Evolutionary conservation across 2,113 vertebrate species (phyloP).

Genomic region (Haemorhous mexicanus): DNA sequence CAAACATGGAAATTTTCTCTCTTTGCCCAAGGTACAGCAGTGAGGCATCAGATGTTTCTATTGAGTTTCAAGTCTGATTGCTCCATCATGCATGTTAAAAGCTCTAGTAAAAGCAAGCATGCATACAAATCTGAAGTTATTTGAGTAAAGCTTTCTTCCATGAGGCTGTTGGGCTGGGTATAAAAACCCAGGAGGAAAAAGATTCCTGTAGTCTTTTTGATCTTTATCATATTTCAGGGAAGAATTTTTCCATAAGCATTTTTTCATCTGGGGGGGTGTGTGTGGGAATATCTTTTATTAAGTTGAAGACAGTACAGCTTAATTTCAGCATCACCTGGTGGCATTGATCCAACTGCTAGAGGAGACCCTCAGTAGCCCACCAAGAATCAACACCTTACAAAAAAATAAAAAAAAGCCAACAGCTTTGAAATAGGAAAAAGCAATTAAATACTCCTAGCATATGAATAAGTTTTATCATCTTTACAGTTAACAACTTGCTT

Average conservation of each 20-base stretch:
- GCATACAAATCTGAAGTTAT: not conserved
- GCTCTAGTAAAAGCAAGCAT: not conserved
- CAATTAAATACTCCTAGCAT: not conserved
- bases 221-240: not conserved
- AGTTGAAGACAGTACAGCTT: not conserved
- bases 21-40: not conserved
- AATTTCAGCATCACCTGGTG: not conserved
- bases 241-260: not conserved
- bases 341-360: not conserved
- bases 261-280: accelerated
- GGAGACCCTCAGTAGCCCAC: not conserved
- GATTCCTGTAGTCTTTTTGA: not conserved
- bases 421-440: not conserved
- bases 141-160: not conserved
- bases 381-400: not conserved
- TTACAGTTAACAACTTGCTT: not conserved
- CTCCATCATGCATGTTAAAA: not conserved
- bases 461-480: not conserved
- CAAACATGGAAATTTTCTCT: not conserved
- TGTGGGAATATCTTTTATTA: not conserved
- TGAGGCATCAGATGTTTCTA: not conserved
- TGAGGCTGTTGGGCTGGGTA: not conserved
- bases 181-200: not conserved
- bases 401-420: not conserved
- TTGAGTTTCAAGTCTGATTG: not conserved